Percentiles rank a stretch among this genome's conserved stretches.
Evolutionary conservation across 2,113 vertebrate species (phyloP).

Genomic region (Vanacampus margaritifer): DNA sequence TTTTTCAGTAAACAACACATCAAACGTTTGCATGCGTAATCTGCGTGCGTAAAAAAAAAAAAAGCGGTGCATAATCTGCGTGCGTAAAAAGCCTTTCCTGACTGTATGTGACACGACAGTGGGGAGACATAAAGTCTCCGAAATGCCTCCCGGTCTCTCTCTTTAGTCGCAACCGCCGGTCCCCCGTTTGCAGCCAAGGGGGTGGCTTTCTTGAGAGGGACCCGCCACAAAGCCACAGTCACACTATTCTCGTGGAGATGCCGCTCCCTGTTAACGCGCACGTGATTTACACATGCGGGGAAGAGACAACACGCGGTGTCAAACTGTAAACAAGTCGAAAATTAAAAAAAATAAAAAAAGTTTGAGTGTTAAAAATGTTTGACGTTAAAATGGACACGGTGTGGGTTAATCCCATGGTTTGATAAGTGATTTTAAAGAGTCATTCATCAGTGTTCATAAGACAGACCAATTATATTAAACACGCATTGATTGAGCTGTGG

Average conservation of each 20-base stretch:
- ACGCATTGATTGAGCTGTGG: slow-evolving; percentile 67
- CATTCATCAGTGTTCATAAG: slow-evolving; percentile 69
- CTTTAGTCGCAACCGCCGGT: slow-evolving; percentile 52
- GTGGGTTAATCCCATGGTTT: slow-evolving; percentile 45
- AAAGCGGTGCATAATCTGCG: slow-evolving; percentile 55
- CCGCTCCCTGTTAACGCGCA: slow-evolving; percentile 35
- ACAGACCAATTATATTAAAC: slow-evolving; percentile 69
- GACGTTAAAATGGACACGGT: no score
- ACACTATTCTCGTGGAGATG: slow-evolving; percentile 42
- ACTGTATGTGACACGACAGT: slow-evolving; percentile 66
- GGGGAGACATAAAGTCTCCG: slow-evolving; percentile 47
- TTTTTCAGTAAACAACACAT: slow-evolving; percentile 52
- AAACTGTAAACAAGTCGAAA: background rate
- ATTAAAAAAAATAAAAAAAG: no score
- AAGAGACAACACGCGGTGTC: slow-evolving; percentile 13
- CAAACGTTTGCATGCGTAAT: slow-evolving; percentile 30
- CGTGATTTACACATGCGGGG: slow-evolving; percentile 27
- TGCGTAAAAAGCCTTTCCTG: slow-evolving; percentile 71
- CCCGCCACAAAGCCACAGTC: slow-evolving; percentile 52
- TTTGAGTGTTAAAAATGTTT: no score
- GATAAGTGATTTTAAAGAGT: slow-evolving; percentile 67
- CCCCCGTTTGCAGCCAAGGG: slow-evolving; percentile 35
- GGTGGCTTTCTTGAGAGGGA: slow-evolving; percentile 47
- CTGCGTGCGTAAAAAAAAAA: background rate
- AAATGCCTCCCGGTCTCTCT: slow-evolving; percentile 44